Evolutionary conservation across 2,797 vertebrate genomes (phyloP), one percentile per base, ranked within the genome.

Genomic region (Onychomys arenicola): DNA sequence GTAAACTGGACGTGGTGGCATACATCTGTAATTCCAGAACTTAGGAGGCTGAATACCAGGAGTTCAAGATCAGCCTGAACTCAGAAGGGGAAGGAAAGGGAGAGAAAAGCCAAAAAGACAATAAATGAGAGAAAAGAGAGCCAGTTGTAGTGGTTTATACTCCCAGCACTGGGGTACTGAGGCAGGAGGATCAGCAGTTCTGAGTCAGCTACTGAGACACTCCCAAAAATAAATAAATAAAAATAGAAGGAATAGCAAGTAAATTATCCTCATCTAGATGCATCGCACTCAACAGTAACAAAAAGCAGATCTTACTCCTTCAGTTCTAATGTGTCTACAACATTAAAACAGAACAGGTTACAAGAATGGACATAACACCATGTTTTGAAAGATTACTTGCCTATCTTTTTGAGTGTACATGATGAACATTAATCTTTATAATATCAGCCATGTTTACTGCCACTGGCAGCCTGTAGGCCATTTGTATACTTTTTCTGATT

Each of bases 201-300:
- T 19, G 14, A 40, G 67, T 73, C 49, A 73, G 23, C 14, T 57
- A 32, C 85, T 57, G 67, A 57, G 67, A 87, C 65, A 52, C 16
- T 87, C 25, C 14, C 34, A 27, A 17, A 37, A 71, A 5, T 69
- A 52, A 69, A 27, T 17, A 88, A 55, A 71, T 37, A 55, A 55
- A 69, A 55, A 52, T 27, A 65, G 67, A 55, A 65, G 13, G 34
- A 93, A 59, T 37, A 89, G 59, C 89, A 91, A 93, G 63, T 63
- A 89, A 89, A 25, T 90, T 37, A 67, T 75, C 90, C 46, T 89
- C 21, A 69, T 81, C 43, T 65, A 49, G 37, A 76, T 88, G 89
- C 25, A 65, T 29, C 32, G 21, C 5, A 75, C 9, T 8, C 77
- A 59, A 63, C 17, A 32, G 16, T 10, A 14, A 57, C 69, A 40